A percentile compares a stretch with the other conserved stretches of the same genome.
Conservation (phyloP, 1,140 invertebrate genomes). For the Drosophila truncata region DNA sequence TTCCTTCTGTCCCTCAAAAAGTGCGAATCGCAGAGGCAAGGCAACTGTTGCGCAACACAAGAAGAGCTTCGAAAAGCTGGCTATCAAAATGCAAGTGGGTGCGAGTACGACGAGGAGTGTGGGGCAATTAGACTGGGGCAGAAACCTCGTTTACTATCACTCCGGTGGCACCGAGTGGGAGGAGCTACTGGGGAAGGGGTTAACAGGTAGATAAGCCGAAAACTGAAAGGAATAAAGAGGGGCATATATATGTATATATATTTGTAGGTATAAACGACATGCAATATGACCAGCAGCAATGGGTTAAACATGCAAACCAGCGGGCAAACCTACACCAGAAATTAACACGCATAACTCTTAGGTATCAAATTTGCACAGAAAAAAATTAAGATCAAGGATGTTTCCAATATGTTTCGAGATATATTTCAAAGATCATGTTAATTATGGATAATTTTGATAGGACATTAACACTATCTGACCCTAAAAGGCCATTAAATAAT, state of each 20-base stretch:
- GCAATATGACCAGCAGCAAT: constrained; percentile 60
- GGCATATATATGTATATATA: neutral
- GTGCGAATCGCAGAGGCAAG: constrained; percentile 2
- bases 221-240: constrained; percentile 44
- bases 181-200: constrained; percentile 7
- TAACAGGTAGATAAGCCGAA: constrained; percentile 34
- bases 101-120: neutral
- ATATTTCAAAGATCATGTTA: neutral
- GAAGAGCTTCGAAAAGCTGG: constrained; percentile 2
- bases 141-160: constrained; percentile 20
- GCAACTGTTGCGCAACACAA: constrained; percentile 57
- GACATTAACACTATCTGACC: neutral
- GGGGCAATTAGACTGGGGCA: constrained; percentile 27
- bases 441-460: neutral
- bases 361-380: constrained; percentile 27
- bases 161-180: constrained; percentile 5
- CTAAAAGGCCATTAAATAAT: neutral
- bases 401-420: neutral
- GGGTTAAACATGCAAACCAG: constrained; percentile 67
- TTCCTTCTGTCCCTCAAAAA: neutral
- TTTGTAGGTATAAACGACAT: constrained; percentile 42
- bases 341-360: constrained; percentile 36
- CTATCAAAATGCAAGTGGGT: constrained; percentile 28
- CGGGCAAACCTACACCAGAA: constrained; percentile 68
- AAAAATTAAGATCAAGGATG: constrained; percentile 9